Evolutionary conservation across 2,797 vertebrate species (phyloP).

Genomic region (Tragopan temminckii): DNA sequence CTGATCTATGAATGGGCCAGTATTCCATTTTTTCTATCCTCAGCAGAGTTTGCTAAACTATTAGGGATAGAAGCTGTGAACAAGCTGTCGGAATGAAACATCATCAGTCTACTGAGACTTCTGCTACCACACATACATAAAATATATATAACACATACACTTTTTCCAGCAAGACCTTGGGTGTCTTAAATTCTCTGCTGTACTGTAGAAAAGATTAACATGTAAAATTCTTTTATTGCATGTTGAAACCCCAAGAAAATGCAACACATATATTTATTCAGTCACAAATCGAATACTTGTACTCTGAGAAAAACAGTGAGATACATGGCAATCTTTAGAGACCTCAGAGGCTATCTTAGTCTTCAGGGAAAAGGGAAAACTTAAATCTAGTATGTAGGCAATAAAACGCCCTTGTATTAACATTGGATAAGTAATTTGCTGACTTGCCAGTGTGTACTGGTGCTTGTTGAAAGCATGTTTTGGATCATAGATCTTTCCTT

Average conservation of each 20-base stretch:
- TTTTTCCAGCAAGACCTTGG: not conserved
- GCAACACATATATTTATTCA: not conserved
- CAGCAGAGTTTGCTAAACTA: not conserved
- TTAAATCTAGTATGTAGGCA: not conserved
- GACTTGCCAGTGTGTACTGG: not conserved
- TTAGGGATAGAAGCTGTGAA: not conserved
- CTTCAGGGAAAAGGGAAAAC: not conserved
- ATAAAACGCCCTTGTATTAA: not conserved
- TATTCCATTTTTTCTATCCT: not conserved
- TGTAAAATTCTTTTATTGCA: rapidly evolving
- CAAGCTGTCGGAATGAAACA: not conserved
- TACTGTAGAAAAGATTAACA: not conserved
- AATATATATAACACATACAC: not conserved
- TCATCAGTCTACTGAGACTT: not conserved
- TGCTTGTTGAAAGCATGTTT: not conserved
- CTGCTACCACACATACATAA: not conserved
- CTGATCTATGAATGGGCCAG: not conserved
- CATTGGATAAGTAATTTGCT: not conserved
- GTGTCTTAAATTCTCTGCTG: not conserved
- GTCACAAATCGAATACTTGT: not conserved
- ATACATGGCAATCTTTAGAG: not conserved
- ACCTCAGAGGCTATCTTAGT: not conserved
- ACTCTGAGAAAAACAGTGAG: not conserved
- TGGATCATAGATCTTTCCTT: not conserved
- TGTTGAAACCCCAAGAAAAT: not conserved